A percentile compares a stretch with the other conserved stretches of the same genome.
phyloP scores from a whole-genome alignment of 2,888 invertebrate genomes.

The Dynastes tityus region DNA sequence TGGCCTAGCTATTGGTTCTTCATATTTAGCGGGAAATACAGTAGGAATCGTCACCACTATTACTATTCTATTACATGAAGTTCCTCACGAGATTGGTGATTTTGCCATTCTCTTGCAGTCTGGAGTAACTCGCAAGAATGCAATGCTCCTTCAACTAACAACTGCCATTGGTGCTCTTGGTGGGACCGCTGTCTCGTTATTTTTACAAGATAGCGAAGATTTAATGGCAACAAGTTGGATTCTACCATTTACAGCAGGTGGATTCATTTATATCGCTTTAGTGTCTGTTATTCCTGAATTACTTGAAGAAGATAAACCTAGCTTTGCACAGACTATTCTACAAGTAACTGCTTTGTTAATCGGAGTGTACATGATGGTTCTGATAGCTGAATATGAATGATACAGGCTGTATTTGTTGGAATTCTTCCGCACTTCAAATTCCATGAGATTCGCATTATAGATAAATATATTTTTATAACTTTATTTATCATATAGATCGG shows the following conservation, averaged over 20 bases:
- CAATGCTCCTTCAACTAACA: slow-evolving; percentile 93
- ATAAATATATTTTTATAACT: slow-evolving; percentile 39
- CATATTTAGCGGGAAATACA: slow-evolving; percentile 92
- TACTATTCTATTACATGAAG: slow-evolving; percentile 97
- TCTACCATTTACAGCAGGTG: slow-evolving; percentile 97
- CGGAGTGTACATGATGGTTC: slow-evolving; percentile 96
- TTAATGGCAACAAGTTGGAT: slow-evolving; percentile 88
- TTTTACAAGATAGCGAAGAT: slow-evolving; percentile 80
- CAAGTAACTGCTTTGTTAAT: slow-evolving; percentile 91
- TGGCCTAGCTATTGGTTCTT: slow-evolving; percentile 98
- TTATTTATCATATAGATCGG: slow-evolving; percentile 21
- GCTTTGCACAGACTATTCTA: slow-evolving; percentile 89
- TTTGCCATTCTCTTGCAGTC: slow-evolving; percentile 99
- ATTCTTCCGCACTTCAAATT: too few species aligned
- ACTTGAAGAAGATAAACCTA: slow-evolving; percentile 85
- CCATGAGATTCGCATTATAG: too few species aligned
- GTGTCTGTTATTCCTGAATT: slow-evolving; percentile 99
- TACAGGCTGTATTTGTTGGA: slow-evolving; percentile 55
- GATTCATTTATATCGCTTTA: slow-evolving; percentile 99
- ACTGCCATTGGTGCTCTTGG: slow-evolving; percentile 96
- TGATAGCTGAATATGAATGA: slow-evolving; percentile 87
- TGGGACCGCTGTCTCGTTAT: slow-evolving; percentile 91
- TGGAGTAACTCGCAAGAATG: slow-evolving; percentile 93
- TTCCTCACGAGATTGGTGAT: slow-evolving; percentile 99
- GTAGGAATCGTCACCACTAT: slow-evolving; percentile 93